Percentiles rank a stretch among this genome's conserved stretches.
Evolutionary conservation across 2,797 vertebrate genomes (phyloP).

Genomic region (Lemur catta): DNA sequence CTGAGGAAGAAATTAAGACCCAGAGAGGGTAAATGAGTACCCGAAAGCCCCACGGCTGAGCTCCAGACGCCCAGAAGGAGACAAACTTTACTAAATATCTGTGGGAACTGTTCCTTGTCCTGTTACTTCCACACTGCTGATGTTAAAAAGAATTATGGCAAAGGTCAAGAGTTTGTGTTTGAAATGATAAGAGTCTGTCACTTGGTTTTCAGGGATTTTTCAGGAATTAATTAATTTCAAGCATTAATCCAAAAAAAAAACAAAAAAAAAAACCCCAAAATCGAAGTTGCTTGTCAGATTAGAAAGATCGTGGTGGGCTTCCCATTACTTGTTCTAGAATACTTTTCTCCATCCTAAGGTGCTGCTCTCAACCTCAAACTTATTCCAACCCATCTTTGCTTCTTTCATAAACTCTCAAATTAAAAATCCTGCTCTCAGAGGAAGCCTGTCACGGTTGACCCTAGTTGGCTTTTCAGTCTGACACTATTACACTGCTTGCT

Average conservation of each 20-base stretch:
- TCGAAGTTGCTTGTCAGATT: not conserved
- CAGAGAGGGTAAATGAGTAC: not conserved
- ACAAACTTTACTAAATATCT: not conserved
- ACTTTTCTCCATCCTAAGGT: not conserved
- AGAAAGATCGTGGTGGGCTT: not conserved
- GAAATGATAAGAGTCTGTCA: not conserved
- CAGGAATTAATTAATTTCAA: conserved; percentile 20
- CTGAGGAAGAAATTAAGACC: not conserved
- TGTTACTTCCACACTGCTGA: not conserved
- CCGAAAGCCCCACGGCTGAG: not conserved
- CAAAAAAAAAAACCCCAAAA: not conserved
- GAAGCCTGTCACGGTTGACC: not conserved
- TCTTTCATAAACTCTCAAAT: not conserved
- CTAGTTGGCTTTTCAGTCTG: not conserved
- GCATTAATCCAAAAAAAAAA: not conserved
- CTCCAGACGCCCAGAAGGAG: not conserved
- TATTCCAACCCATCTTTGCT: not conserved
- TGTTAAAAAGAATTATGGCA: not conserved
- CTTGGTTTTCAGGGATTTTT: conserved; percentile 4
- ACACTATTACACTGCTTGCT: not conserved
- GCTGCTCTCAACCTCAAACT: not conserved
- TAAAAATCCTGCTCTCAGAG: not conserved
- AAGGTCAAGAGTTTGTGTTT: not conserved
- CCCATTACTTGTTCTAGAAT: not conserved
- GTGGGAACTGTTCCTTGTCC: not conserved